Percentiles rank a stretch among this genome's conserved stretches.
Evolutionary conservation across 2,888 invertebrate species (phyloP).

Genomic region (Diarsia rubi): DNA sequence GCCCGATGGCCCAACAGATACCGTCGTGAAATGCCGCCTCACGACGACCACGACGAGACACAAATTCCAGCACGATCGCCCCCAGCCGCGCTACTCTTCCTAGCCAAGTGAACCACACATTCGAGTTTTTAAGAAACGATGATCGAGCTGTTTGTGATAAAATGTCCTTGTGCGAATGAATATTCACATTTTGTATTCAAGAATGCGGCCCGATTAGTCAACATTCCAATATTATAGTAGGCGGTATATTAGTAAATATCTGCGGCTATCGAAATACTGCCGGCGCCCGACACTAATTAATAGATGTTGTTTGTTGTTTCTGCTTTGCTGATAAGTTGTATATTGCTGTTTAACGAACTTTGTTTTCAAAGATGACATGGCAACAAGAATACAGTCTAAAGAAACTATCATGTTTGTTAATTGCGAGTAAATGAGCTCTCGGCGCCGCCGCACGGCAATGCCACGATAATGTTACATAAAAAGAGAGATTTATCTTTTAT

Average conservation of each 20-base stretch:
- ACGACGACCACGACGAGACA: constrained; percentile 84
- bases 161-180: constrained; percentile 84
- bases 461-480: constrained; percentile 57
- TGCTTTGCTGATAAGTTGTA: constrained; percentile 48
- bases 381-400: constrained; percentile 11
- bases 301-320: constrained; percentile 70
- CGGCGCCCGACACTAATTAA: constrained; percentile 83
- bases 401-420: constrained; percentile 35
- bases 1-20: constrained; percentile 87
- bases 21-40: constrained; percentile 88
- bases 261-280: constrained; percentile 76
- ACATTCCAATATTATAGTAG: constrained; percentile 84
- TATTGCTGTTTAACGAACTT: constrained; percentile 26
- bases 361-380: constrained; percentile 16
- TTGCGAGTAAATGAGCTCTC: constrained; percentile 22
- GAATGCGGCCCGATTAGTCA: constrained; percentile 87
- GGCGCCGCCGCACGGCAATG: constrained; percentile 34
- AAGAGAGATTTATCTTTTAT: constrained; percentile 60
- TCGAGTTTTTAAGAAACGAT: constrained; percentile 58
- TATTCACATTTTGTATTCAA: constrained; percentile 84
- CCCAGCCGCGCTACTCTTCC: constrained; percentile 73
- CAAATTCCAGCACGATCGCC: constrained; percentile 84
- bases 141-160: constrained; percentile 69
- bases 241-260: constrained; percentile 87
- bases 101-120: constrained; percentile 48